phyloP scores from a whole-genome alignment of 2,113 vertebrate genomes.

The Morone saxatilis region DNA sequence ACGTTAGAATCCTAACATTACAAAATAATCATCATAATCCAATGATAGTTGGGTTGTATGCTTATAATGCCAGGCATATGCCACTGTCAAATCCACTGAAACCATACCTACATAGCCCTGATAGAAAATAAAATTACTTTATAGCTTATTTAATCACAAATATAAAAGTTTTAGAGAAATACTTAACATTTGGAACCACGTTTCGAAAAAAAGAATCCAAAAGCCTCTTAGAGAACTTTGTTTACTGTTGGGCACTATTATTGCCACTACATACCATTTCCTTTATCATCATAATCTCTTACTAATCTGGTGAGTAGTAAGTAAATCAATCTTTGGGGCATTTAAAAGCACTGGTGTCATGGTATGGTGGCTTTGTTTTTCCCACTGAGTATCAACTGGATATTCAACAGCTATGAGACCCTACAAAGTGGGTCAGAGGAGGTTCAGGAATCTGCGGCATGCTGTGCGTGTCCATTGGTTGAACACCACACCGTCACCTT shows the following conservation, averaged over 20 bases:
- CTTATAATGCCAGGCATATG: neutral
- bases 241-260: neutral
- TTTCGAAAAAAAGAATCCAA: neutral
- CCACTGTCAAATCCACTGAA: neutral
- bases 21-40: neutral
- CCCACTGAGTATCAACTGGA: neutral
- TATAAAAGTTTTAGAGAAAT: no score
- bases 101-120: neutral
- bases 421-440: constrained; percentile 46
- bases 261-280: neutral
- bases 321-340: neutral
- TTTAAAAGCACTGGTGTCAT: neutral
- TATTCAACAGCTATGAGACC: constrained; percentile 20
- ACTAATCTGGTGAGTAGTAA: neutral
- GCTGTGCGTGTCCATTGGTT: constrained; percentile 31
- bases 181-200: neutral
- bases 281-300: neutral
- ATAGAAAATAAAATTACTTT: neutral
- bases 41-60: neutral
- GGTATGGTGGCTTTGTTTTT: constrained; percentile 20
- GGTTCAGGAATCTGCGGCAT: constrained; percentile 49
- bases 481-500: constrained; percentile 26
- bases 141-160: neutral
- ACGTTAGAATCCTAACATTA: neutral
- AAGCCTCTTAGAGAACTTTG: neutral